phyloP scores from a whole-genome alignment of 2,888 invertebrate genomes.

The Dynastes hyllus region DNA sequence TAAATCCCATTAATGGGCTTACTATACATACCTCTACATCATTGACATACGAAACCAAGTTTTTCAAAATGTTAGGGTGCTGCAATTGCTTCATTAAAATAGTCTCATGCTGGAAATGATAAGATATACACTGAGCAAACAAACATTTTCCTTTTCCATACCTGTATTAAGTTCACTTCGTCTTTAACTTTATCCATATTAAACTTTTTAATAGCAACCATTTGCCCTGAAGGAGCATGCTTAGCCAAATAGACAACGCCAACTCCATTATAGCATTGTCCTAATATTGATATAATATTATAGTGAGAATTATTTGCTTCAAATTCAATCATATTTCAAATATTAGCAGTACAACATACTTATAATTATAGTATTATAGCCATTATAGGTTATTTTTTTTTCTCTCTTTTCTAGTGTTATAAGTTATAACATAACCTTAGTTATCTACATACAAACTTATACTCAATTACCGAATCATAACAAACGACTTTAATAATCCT shows the following conservation, averaged over 20 bases:
- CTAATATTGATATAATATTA: slow-evolving; percentile 79
- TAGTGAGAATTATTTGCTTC: slow-evolving; percentile 78
- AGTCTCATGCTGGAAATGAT: slow-evolving; percentile 82
- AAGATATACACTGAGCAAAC: neutral
- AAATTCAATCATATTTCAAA: slow-evolving; percentile 61
- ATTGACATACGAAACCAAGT: slow-evolving; percentile 84
- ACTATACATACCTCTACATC: slow-evolving; percentile 86
- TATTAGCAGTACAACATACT: slow-evolving; percentile 57
- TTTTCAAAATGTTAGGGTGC: slow-evolving; percentile 86
- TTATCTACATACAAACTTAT: no score
- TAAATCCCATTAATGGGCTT: slow-evolving; percentile 88
- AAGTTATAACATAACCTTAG: no score
- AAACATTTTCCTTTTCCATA: slow-evolving; percentile 53
- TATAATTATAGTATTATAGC: neutral
- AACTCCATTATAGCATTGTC: slow-evolving; percentile 80
- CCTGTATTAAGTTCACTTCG: slow-evolving; percentile 77
- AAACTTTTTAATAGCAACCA: slow-evolving; percentile 84
- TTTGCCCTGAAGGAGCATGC: slow-evolving; percentile 78
- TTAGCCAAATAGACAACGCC: slow-evolving; percentile 83
- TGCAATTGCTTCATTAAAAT: slow-evolving; percentile 83
- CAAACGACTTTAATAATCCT: no score
- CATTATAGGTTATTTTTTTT: no score
- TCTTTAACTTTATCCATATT: slow-evolving; percentile 81
- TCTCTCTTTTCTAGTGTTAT: no score
- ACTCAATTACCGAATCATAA: no score